A percentile compares a stretch with the other conserved stretches of the same genome.
Evolutionary conservation across 2,797 vertebrate species (phyloP).

Genomic region (Morus bassanus): DNA sequence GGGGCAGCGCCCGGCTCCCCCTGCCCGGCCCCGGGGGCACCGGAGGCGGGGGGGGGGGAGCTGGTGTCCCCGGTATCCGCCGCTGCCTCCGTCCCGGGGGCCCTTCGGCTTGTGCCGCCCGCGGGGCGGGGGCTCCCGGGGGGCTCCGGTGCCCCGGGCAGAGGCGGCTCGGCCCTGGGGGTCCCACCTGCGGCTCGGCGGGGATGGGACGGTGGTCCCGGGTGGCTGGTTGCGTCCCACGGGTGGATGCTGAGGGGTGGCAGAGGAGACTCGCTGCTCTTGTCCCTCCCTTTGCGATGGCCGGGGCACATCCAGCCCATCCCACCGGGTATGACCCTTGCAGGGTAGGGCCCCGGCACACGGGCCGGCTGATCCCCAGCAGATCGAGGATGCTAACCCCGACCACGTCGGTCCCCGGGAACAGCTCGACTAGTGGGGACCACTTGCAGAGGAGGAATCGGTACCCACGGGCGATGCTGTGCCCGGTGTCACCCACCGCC

Average conservation of each 20-base stretch:
- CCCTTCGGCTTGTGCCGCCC: background rate
- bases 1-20: background rate
- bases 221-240: too few relatives aligned
- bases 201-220: background rate
- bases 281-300: too few relatives aligned
- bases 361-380: background rate
- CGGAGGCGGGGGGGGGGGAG: too few relatives aligned
- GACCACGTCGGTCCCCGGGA: fast-evolving
- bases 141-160: background rate
- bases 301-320: background rate
- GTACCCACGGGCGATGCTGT: background rate
- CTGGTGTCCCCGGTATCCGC: background rate
- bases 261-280: background rate
- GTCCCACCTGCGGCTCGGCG: background rate
- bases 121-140: background rate
- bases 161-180: background rate
- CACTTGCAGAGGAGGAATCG: background rate
- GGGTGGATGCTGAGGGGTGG: background rate
- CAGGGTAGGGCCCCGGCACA: background rate
- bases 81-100: background rate
- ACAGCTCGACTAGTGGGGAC: background rate
- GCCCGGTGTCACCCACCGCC: fast-evolving
- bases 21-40: background rate
- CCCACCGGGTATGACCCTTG: background rate
- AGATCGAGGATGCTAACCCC: background rate